Percentiles rank a stretch among this genome's conserved stretches.
Conservation (phyloP, 2,797 vertebrate genomes). For the Sciaenops ocellatus region DNA sequence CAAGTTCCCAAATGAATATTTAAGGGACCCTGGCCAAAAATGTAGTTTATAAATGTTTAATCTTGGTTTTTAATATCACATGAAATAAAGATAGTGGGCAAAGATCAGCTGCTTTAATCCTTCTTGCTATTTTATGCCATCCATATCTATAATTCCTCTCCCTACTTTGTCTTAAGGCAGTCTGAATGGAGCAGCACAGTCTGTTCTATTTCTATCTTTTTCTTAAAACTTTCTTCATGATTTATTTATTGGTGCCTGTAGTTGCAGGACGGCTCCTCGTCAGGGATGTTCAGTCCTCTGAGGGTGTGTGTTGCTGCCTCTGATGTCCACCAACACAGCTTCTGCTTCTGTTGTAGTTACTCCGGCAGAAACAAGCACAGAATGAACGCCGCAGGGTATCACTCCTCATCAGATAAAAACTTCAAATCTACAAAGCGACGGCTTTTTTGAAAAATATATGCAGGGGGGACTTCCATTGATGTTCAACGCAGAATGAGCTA, state of each 20-base stretch:
- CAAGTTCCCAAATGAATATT: constrained; percentile 35
- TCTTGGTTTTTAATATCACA: constrained; percentile 50
- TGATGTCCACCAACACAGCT: constrained; percentile 54
- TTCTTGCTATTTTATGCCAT: constrained; percentile 40
- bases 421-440: constrained; percentile 45
- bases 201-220: constrained; percentile 62
- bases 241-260: constrained; percentile 76
- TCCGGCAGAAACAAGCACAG: constrained; percentile 41
- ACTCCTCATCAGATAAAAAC: constrained; percentile 37
- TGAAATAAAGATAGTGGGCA: constrained; percentile 18
- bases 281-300: constrained; percentile 49
- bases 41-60: constrained; percentile 64
- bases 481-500: constrained; percentile 8
- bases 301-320: constrained; percentile 57
- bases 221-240: constrained; percentile 71
- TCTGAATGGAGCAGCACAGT: constrained; percentile 39
- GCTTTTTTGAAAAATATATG: constrained; percentile 20
- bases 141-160: constrained; percentile 32
- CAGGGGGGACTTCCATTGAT: background rate
- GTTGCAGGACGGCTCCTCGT: constrained; percentile 53
- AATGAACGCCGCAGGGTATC: constrained; percentile 39
- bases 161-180: constrained; percentile 56
- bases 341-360: constrained; percentile 48
- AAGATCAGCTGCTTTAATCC: constrained; percentile 40
- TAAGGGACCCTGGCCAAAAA: constrained; percentile 33